A percentile compares a stretch with the other conserved stretches of the same genome.
These are phyloP conservation scores for Zaprionus lachaisei DNA, from an alignment of 1,140 invertebrate genomes.

Conservation along the genomic window DNA sequence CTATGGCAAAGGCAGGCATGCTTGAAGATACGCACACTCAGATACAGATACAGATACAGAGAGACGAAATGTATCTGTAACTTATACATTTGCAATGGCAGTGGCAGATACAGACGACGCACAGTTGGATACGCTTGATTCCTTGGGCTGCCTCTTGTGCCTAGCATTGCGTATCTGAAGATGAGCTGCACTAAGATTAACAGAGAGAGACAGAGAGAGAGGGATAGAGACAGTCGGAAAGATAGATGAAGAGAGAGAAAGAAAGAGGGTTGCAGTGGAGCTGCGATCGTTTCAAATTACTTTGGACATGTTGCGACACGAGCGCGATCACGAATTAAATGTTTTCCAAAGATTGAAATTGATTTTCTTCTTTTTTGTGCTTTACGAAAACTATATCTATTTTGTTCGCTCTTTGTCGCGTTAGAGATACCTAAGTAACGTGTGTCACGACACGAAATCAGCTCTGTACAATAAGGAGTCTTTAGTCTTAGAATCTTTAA, in stretches of 20 bases:
- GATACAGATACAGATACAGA: conserved; percentile 17
- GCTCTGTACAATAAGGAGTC: no score
- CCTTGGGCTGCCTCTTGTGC: conserved; percentile 71
- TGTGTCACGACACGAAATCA: no score
- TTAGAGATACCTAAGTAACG: neutral
- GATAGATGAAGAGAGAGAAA: neutral
- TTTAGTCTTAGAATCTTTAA: no score
- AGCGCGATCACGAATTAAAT: neutral
- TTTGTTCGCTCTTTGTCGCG: neutral
- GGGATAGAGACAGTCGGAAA: neutral
- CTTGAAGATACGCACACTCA: conserved; percentile 78
- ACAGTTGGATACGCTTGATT: conserved; percentile 69
- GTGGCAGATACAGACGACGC: conserved; percentile 1
- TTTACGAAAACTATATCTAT: neutral
- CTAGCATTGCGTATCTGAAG: conserved; percentile 78
- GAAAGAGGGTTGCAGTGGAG: neutral
- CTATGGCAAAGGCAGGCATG: conserved; percentile 57
- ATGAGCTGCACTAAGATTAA: conserved; percentile 10
- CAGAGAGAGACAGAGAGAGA: neutral
- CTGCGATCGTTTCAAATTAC: conserved; percentile 5
- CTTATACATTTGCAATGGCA: conserved; percentile 2
- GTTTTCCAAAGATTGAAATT: neutral
- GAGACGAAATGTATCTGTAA: neutral
- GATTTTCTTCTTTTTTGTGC: neutral
- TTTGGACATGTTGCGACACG: neutral